These are phyloP conservation scores for Oegoconia quadripuncta DNA, from an alignment of 2,888 invertebrate species.

Conservation along the genomic window DNA sequence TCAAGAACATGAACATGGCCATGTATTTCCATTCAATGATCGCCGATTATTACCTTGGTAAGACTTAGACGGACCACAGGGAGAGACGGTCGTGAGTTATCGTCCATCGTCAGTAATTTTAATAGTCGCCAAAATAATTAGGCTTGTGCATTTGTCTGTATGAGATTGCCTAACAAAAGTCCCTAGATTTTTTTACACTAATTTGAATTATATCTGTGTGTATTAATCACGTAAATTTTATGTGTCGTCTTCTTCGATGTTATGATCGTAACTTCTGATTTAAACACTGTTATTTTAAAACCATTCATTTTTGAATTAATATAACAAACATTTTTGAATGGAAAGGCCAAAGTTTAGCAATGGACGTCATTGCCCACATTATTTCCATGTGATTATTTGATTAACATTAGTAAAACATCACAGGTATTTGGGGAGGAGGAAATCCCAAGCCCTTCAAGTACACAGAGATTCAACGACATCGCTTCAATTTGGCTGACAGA, in stretches of 20 bases:
- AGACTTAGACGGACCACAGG: slow-evolving; percentile 4
- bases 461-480: slow-evolving; percentile 96
- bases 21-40: slow-evolving; percentile 98
- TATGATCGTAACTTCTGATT: too few species aligned
- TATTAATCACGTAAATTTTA: too few species aligned
- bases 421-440: slow-evolving; percentile 95
- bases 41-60: slow-evolving; percentile 97
- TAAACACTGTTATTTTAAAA: too few species aligned
- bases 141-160: too few species aligned
- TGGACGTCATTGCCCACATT: too few species aligned
- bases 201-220: too few species aligned
- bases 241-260: too few species aligned
- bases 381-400: not conserved
- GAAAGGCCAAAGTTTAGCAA: too few species aligned
- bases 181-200: too few species aligned
- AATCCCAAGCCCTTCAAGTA: slow-evolving; percentile 97
- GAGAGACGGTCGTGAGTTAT: not conserved
- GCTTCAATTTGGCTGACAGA: slow-evolving; percentile 91
- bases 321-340: too few species aligned
- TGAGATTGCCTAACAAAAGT: too few species aligned
- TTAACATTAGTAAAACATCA: slow-evolving; percentile 8
- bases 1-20: slow-evolving; percentile 98
- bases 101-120: not conserved
- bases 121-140: not conserved
- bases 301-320: too few species aligned